A percentile compares a stretch with the other conserved stretches of the same genome.
phyloP scores from a whole-genome alignment of 2,797 vertebrate species.

The Bufotes viridis region DNA sequence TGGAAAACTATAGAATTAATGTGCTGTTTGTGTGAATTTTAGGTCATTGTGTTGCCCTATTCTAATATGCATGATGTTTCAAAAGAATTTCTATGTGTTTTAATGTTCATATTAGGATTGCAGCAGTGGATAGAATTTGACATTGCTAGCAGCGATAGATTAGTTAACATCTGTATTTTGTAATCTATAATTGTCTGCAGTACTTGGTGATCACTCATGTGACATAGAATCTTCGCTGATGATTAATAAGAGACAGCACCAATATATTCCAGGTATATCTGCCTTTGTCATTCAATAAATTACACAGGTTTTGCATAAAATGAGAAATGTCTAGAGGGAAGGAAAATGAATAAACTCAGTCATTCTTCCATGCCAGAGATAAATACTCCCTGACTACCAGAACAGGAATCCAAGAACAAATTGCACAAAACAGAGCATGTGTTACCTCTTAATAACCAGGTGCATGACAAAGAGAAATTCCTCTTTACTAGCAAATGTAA shows the following conservation, averaged over 20 bases:
- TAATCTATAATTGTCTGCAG: not conserved
- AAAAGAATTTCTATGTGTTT: not conserved
- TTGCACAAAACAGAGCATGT: slow-evolving; percentile 38
- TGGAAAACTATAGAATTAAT: too few species aligned
- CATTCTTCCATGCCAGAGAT: slow-evolving; percentile 33
- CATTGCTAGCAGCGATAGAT: not conserved
- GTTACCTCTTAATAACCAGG: slow-evolving; percentile 39
- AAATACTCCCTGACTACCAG: slow-evolving; percentile 34
- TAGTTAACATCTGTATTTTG: slow-evolving; percentile 20
- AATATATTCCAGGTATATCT: slow-evolving; percentile 13
- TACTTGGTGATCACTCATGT: not conserved
- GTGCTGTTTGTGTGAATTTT: too few species aligned
- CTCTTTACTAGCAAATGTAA: slow-evolving; percentile 18
- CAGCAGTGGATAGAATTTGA: not conserved
- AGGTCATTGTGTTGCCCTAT: too few species aligned
- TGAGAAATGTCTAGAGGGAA: slow-evolving; percentile 17
- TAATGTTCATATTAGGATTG: not conserved
- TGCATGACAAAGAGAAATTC: slow-evolving; percentile 34
- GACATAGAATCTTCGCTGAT: slow-evolving; percentile 1
- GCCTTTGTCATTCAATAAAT: slow-evolving; percentile 16
- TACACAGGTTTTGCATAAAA: slow-evolving; percentile 35
- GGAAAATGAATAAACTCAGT: slow-evolving; percentile 34
- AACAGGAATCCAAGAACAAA: slow-evolving; percentile 17
- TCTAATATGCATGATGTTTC: too few species aligned
- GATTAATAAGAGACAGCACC: slow-evolving; percentile 25